A percentile compares a stretch with the other conserved stretches of the same genome.
Evolutionary conservation across 1,140 invertebrate species (phyloP).

Genomic region (Helicoverpa armigera): DNA sequence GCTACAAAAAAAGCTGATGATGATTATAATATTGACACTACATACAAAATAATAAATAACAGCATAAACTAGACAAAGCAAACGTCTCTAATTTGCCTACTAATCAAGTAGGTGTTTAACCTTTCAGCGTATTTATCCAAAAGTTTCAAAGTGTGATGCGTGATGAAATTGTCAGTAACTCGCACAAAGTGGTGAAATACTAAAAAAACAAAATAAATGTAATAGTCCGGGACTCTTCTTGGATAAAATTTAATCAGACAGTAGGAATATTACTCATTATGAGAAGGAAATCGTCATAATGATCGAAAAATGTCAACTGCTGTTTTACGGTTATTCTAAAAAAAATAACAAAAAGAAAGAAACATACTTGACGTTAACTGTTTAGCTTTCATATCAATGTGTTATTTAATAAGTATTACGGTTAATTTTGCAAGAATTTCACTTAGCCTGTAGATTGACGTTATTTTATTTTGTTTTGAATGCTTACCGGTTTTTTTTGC

Average conservation of each 20-base stretch:
- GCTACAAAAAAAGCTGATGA: no score
- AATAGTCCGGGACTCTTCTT: not conserved
- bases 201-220: not conserved
- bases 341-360: not conserved
- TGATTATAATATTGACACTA: not conserved
- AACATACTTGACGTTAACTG: not conserved
- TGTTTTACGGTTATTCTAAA: not conserved
- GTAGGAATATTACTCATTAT: no score
- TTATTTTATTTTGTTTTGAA: not conserved
- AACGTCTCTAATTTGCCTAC: not conserved
- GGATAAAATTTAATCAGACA: no score
- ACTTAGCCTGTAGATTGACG: not conserved
- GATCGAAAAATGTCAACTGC: no score
- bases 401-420: not conserved
- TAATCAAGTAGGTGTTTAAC: not conserved
- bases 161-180: not conserved
- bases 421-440: not conserved
- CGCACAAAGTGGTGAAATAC: not conserved
- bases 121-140: not conserved
- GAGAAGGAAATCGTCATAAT: no score
- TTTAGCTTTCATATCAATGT: not conserved
- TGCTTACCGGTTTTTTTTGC: slow-evolving; percentile 72
- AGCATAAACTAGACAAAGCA: not conserved
- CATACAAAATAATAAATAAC: not conserved
- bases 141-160: not conserved